Evolutionary conservation across 2,888 invertebrate species (phyloP).

Genomic region (Synergus japonicus): DNA sequence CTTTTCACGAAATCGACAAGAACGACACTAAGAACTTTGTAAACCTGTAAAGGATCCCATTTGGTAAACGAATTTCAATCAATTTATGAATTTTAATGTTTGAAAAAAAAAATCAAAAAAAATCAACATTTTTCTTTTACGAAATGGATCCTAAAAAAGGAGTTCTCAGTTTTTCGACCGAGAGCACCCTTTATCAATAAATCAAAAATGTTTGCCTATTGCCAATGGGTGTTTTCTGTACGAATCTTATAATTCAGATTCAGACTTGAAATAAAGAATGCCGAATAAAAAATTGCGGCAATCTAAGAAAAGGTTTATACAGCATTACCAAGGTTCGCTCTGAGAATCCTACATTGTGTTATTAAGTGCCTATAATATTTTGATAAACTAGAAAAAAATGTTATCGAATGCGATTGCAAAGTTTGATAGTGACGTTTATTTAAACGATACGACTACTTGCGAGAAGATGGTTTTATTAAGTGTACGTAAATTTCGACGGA

Average conservation of each 20-base stretch:
- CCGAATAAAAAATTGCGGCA: slow-evolving; percentile 8
- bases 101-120: neutral
- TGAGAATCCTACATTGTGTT: slow-evolving; percentile 32
- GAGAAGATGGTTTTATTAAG: slow-evolving; percentile 5
- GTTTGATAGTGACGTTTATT: slow-evolving; percentile 10
- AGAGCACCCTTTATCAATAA: slow-evolving; percentile 17
- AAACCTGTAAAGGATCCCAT: neutral
- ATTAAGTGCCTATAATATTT: slow-evolving; percentile 41
- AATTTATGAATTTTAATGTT: neutral
- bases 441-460: neutral
- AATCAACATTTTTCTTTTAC: neutral
- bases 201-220: neutral
- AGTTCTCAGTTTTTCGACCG: slow-evolving; percentile 1
- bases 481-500: slow-evolving; percentile 44
- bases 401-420: slow-evolving; percentile 13
- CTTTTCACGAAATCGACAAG: neutral
- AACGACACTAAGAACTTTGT: neutral
- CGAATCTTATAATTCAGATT: slow-evolving; percentile 20
- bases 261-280: slow-evolving; percentile 3
- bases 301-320: slow-evolving; percentile 3
- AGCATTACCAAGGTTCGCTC: slow-evolving; percentile 23
- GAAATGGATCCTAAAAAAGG: neutral
- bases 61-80: slow-evolving; percentile 8
- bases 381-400: slow-evolving; percentile 10
- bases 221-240: slow-evolving; percentile 18